A percentile compares a stretch with the other conserved stretches of the same genome.
phyloP scores from a whole-genome alignment of 2,888 invertebrate species.

The Thymelicus acteon region DNA sequence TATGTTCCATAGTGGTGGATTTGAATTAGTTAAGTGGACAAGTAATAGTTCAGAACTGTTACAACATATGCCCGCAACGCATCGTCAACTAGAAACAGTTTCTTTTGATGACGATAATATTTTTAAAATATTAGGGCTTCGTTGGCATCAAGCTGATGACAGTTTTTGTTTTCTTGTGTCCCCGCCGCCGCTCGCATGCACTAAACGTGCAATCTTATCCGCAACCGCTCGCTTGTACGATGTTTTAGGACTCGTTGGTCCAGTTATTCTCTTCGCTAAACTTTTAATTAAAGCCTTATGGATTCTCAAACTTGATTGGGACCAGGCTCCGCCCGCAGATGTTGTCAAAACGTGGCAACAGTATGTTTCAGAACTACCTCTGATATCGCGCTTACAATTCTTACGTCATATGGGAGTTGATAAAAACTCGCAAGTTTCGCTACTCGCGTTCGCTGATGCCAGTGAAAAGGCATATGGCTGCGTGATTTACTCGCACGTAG shows the following conservation, averaged over 20 bases:
- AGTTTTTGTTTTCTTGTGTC: slow-evolving; percentile 26
- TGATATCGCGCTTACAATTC: background rate
- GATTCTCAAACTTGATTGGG: background rate
- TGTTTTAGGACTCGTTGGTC: slow-evolving; percentile 5
- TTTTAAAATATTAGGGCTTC: slow-evolving; percentile 39
- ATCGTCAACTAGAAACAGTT: slow-evolving; percentile 22
- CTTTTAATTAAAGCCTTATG: slow-evolving; percentile 24
- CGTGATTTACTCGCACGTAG: no score
- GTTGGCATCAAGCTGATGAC: slow-evolving; percentile 35
- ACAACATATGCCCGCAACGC: slow-evolving; percentile 31
- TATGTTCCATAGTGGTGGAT: slow-evolving; percentile 36
- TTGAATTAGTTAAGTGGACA: slow-evolving; percentile 39
- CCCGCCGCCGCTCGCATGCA: slow-evolving; percentile 10
- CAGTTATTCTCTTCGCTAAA: slow-evolving; percentile 14
- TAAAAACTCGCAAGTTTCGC: no score
- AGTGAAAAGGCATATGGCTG: no score
- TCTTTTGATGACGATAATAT: slow-evolving; percentile 23
- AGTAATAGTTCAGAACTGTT: slow-evolving; percentile 22
- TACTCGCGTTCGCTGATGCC: no score
- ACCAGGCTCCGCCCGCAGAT: background rate
- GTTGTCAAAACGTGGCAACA: background rate
- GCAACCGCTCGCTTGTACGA: slow-evolving; percentile 5
- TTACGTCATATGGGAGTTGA: background rate
- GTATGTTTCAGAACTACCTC: background rate
- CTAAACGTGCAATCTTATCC: no score